Evolutionary conservation across 2,888 invertebrate species (phyloP), one percentile per base, ranked within the genome.

Genomic region (Dynastes grantii): DNA sequence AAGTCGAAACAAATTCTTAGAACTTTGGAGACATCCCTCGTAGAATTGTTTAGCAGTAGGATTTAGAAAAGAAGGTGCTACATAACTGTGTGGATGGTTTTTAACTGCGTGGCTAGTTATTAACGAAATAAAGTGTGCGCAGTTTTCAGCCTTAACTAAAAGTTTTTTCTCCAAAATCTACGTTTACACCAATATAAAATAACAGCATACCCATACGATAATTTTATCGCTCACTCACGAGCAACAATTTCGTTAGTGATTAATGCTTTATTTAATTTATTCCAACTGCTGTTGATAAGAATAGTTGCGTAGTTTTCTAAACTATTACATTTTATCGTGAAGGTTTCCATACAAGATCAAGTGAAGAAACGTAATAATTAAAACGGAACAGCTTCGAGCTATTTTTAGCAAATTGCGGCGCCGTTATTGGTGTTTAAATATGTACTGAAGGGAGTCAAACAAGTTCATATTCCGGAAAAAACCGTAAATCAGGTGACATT

Each of bases 401-500:
- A 55, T 55, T 55, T 55, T 11, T 63, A 32, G 11, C 2, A 55
- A 55, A 55, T 22, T 22, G 4, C 16, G 55, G 16, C 22, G 55
- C 16, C 16, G 22, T 53, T 53, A 53, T 53, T 22, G 2, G 1
- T 22, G 55, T 16, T 55, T n/a, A 55, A 55, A 55, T 55, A 22
- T 55, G 63, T 29, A 32, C 22, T 6, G 11, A 61, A 61, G 11
- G 27, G 22, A 61, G 22, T 11, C 27, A 32, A 32, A 32, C 45
- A 45, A 45, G 45, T 45, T 45, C 9, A 45, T 45, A 45, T 45
- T 63, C 63, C 63, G 63, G 63, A 63, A 63, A 63, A 63, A 63
- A 32, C 29, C 63, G 63, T 63, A 63, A 63, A 63, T 63, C 65
- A 65, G 45, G 16, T 65, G n/a, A 65, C 9, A 65, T 65, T 65